Base-by-base conservation (phyloP, 92 coral and sea anemone genomes). In the Meandrina meandrites region DNA sequence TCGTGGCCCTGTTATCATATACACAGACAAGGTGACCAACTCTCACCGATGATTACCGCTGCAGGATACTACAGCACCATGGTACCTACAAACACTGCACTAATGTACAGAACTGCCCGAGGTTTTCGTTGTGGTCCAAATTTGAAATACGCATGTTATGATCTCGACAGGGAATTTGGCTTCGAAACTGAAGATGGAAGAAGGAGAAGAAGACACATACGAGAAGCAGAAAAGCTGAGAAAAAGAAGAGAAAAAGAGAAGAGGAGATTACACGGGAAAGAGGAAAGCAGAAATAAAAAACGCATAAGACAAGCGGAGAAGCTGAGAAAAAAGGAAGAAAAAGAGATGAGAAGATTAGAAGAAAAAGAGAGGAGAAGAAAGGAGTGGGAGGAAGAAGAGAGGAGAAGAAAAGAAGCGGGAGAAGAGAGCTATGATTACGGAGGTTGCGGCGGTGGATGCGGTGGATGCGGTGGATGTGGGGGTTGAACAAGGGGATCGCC, bases 31-130 rank as follows among this genome's bases (percentile, higher is more conserved):
- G 56, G 50, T 4, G 84, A 87, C 18, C 40, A 78, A 22, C 75
- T 79, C 5, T 84, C 89, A 1, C 56, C 87, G 11, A 28, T 84
- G 67, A 73, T 91, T 27, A 76, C 79, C 3, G 94, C 94, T 35
- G 82, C 91, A 2, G 94, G 94, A 21, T 91, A 91, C 76, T 50
- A 62, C 70, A 87, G 89, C 53, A 79, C 86, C 64, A 80, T 81
- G 11, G 94, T 91, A 5, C 91, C 91, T 14, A 83, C 93, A 37
- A 91, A 91, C 50, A 82, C 79, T 13, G 81, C 88, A 57, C 53
- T 90, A 18, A 45, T 47, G 42, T n/a, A 28, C 24, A 30, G 51
- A 16, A 13, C 27, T 2, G 21, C 32, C 10, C 11, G 73, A 5
- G 18, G 45, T 16, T 1, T 40, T 22, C 73, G 21, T 17, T 17